Base-by-base conservation (phyloP, 2,888 invertebrate species). In the Mechanitis messenoides region DNA sequence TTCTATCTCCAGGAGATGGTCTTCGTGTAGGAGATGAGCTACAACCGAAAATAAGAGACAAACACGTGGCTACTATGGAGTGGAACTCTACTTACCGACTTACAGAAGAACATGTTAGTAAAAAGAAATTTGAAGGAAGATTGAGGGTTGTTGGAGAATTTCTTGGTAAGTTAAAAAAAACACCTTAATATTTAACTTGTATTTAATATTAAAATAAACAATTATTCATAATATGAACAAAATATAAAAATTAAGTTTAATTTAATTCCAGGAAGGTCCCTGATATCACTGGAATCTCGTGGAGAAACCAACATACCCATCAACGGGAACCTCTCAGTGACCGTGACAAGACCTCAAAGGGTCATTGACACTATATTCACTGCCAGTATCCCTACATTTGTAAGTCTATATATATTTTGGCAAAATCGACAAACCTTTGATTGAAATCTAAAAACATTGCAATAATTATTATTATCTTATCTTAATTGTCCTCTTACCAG, bases 321-420 rank as follows among this genome's bases (percentile, higher is more conserved):
- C 0, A 71, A 75, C 9, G 76, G 79, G 2, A 63, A 66, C 0
- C 63, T 92, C n/a, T 75, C 85, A 0, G 85, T 94, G 2, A 90
- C 91, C 0, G 92, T 95, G 3, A 82, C 92, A 61, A 85, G 95
- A 0, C 91, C 92, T 46, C 84, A 92, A 59, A 89, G 94, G 33
- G 71, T 92, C 45, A 92, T 96, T 50, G 96, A 96, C 82, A 91
- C 85, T 11, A 81, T 95, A 4, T 97, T 97, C 76, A 93, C 93
- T 0, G 91, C 90, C 53, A 94, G 95, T 63, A 95, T 97, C 4
- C 94, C 94, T 2, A 84, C 93, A 55, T 91, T 97, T 56, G 93
- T 94, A 60, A 85, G 87, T 70, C 9, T 9, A 11, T 42, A 11
- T 54, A 31, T 31, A 42, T 42, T 38, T 38, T 38, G 38, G 7